Evolutionary conservation across 2,113 vertebrate genomes (phyloP).

Genomic region (Lepus americanus): DNA sequence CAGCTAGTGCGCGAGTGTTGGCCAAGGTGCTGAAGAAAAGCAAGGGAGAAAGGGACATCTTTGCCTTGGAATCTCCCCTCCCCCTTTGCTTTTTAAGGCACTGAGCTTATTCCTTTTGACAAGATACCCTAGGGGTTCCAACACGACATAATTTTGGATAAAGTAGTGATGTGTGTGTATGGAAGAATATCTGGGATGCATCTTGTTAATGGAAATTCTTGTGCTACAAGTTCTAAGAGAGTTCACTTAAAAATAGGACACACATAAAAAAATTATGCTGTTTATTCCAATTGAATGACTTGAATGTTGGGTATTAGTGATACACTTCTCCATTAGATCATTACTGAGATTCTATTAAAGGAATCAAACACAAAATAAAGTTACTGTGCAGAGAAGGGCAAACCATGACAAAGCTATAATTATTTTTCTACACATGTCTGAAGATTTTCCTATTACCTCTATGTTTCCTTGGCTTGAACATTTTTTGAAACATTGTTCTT

Average conservation of each 20-base stretch:
- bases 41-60: not conserved
- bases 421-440: not conserved
- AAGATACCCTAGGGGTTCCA: conserved; percentile 54
- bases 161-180: not conserved
- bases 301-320: no score
- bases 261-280: not conserved
- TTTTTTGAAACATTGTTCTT: not conserved
- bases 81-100: conserved; percentile 15
- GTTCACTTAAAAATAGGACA: not conserved
- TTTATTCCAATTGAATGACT: not conserved
- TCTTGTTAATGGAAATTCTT: not conserved
- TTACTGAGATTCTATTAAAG: not conserved
- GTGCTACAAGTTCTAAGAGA: not conserved
- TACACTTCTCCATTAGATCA: not conserved
- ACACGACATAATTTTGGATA: not conserved
- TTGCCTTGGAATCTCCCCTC: not conserved
- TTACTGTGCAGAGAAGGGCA: not conserved
- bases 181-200: not conserved
- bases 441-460: not conserved
- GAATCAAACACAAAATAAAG: not conserved
- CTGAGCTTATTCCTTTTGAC: conserved; percentile 55
- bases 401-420: not conserved
- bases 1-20: conserved; percentile 63
- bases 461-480: not conserved
- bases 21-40: conserved; percentile 81